Conservation (phyloP, 2,888 invertebrate genomes). For the Helleia helle region DNA sequence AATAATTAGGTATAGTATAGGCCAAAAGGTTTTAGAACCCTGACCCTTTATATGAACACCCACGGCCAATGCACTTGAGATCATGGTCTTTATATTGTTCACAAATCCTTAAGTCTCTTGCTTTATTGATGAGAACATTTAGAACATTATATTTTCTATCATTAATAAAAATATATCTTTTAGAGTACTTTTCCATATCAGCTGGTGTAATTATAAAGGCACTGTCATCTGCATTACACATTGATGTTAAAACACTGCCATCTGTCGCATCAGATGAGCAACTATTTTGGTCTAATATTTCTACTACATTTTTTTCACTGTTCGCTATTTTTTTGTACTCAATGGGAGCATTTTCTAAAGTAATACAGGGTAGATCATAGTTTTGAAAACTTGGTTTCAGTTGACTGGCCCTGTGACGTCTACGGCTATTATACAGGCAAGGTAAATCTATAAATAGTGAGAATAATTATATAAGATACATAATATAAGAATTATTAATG, state of each 20-base stretch:
- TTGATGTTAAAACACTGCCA: slow-evolving; percentile 16
- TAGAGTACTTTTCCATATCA: slow-evolving; percentile 37
- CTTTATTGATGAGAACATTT: slow-evolving; percentile 37
- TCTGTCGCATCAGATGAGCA: background rate
- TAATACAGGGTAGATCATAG: slow-evolving; percentile 25
- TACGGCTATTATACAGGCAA: slow-evolving; percentile 28
- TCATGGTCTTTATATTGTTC: slow-evolving; percentile 36
- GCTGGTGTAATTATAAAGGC: slow-evolving; percentile 28
- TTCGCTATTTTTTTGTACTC: slow-evolving; percentile 32
- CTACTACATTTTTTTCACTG: background rate
- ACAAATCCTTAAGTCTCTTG: slow-evolving; percentile 37
- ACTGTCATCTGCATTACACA: slow-evolving; percentile 15
- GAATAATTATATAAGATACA: background rate
- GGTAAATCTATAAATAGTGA: slow-evolving; percentile 27
- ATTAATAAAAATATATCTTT: slow-evolving; percentile 27
- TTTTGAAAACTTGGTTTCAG: slow-evolving; percentile 32
- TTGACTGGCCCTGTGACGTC: slow-evolving; percentile 33
- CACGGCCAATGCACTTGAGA: slow-evolving; percentile 38
- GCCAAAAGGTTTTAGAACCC: no score
- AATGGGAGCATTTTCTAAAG: slow-evolving; percentile 20
- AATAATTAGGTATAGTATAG: no score
- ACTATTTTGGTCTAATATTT: background rate
- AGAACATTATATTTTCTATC: slow-evolving; percentile 35
- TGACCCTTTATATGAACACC: slow-evolving; percentile 15
- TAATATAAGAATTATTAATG: background rate